phyloP scores from a whole-genome alignment of 2,113 vertebrate species.

The Zapus hudsonius region DNA sequence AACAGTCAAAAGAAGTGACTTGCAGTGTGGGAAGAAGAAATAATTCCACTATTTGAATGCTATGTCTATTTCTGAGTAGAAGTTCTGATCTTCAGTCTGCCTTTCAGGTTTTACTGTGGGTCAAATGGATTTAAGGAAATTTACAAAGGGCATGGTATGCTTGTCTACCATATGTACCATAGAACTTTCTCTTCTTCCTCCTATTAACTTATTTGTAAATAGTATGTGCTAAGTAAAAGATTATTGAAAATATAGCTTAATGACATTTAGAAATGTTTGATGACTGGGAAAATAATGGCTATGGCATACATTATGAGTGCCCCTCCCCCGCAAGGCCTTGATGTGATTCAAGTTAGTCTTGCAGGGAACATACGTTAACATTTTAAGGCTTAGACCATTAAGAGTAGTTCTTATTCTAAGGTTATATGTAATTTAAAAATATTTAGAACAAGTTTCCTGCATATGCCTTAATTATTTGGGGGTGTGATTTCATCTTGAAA shows the following conservation, averaged over 20 bases:
- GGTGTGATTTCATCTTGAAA: conserved; percentile 53
- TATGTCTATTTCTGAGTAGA: conserved; percentile 81
- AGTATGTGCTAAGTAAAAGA: conserved; percentile 78
- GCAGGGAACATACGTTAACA: conserved; percentile 71
- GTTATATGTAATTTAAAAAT: conserved; percentile 78
- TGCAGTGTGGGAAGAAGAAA: conserved; percentile 67
- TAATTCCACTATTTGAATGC: conserved; percentile 70
- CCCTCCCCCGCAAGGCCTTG: conserved; percentile 68
- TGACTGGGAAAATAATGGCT: conserved; percentile 51
- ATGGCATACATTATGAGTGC: conserved; percentile 40
- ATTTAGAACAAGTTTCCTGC: conserved; percentile 76
- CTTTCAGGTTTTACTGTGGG: conserved; percentile 70
- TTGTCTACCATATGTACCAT: conserved; percentile 71
- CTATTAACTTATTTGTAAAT: conserved; percentile 86
- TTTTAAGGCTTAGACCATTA: conserved; percentile 70
- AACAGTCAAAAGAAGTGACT: conserved; percentile 59
- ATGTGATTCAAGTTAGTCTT: conserved; percentile 71
- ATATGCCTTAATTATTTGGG: conserved; percentile 77
- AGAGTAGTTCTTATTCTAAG: conserved; percentile 79
- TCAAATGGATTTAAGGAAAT: conserved; percentile 74
- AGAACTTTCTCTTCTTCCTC: conserved; percentile 70
- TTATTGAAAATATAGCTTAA: conserved; percentile 80
- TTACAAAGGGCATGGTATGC: conserved; percentile 68
- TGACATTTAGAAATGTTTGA: conserved; percentile 72
- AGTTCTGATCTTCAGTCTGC: conserved; percentile 71